Conservation (phyloP, 2,113 vertebrate genomes). For the Dendrocopos noguchii region DNA sequence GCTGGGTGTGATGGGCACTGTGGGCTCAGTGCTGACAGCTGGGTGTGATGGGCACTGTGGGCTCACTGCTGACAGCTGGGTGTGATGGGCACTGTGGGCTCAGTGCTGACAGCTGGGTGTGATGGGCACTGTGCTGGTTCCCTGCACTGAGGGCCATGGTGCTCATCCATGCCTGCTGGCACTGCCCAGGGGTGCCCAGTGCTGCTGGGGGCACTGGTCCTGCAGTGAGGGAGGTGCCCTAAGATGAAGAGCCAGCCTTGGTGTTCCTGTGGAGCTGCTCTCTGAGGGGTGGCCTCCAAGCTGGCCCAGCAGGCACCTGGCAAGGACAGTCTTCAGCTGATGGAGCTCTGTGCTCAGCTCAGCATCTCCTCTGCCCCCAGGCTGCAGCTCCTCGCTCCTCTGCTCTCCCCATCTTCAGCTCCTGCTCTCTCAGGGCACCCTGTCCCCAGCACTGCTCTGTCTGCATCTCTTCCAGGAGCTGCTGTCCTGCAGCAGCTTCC, state of each 20-base stretch:
- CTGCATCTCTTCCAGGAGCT: background rate
- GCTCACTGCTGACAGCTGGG: no score
- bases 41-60: no score
- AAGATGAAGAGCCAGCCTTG: background rate
- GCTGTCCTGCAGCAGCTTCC: background rate
- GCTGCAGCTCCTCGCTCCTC: background rate
- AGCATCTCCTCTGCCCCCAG: background rate
- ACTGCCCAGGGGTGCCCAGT: accelerated
- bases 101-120: no score
- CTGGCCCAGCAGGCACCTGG: background rate
- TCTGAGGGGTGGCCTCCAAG: background rate
- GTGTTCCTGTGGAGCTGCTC: background rate
- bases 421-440: background rate
- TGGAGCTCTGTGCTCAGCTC: background rate
- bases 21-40: no score
- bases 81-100: no score
- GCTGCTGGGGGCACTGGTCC: background rate
- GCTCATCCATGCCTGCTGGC: accelerated
- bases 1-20: no score
- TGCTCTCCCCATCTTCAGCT: accelerated
- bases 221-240: background rate
- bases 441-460: background rate
- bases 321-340: background rate
- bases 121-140: no score
- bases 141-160: background rate